phyloP scores from a whole-genome alignment of 2,113 vertebrate genomes.

The Coryphaenoides rupestris region DNA sequence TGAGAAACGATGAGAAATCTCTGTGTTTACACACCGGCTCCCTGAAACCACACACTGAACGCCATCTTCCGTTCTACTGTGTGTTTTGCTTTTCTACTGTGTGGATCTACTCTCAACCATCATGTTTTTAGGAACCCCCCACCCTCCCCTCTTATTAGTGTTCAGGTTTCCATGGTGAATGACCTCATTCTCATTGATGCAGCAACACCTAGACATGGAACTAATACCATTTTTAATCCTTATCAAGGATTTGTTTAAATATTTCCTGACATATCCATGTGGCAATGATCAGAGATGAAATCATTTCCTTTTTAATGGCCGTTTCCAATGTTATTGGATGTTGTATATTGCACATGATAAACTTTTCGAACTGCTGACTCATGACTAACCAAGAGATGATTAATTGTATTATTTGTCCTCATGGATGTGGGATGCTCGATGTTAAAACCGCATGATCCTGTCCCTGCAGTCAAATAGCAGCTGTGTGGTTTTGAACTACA shows the following conservation, averaged over 20 bases:
- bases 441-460: conserved; percentile 90
- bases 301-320: conserved; percentile 44
- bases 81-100: no score
- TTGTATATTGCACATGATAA: conserved; percentile 89
- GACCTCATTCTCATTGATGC: conserved; percentile 55
- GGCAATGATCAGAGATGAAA: conserved; percentile 55
- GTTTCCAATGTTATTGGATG: conserved; percentile 61
- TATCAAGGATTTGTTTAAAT: conserved; percentile 39
- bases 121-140: conserved; percentile 35
- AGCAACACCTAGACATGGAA: conserved; percentile 59
- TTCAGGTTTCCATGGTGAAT: conserved; percentile 76
- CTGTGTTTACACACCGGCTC: conserved; percentile 36
- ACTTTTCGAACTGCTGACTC: conserved; percentile 95
- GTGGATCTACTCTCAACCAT: conserved; percentile 70
- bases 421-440: conserved; percentile 90
- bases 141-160: conserved; percentile 33
- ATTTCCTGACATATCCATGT: not conserved
- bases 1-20: conserved; percentile 29
- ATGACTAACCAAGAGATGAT: conserved; percentile 75
- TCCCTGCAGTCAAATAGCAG: conserved; percentile 91
- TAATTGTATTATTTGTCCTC: conserved; percentile 91
- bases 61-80: no score
- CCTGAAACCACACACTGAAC: conserved; percentile 36
- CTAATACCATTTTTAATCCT: conserved; percentile 51
- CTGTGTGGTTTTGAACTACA: conserved; percentile 96